Conservation (phyloP, 2,113 vertebrate species). For the Desmodus rotundus region DNA sequence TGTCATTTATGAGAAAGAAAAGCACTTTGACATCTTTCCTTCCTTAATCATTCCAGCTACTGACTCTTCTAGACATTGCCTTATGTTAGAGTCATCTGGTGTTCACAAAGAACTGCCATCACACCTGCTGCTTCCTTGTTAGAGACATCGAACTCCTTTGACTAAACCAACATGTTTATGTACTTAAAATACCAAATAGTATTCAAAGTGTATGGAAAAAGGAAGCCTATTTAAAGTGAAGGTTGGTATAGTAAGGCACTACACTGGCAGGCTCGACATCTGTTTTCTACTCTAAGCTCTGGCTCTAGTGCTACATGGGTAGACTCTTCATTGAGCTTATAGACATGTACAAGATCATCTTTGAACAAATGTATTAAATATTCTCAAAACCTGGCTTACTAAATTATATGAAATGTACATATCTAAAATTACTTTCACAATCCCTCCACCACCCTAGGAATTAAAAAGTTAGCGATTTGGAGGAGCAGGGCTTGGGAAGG, state of each 20-base stretch:
- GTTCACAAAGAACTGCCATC: background rate
- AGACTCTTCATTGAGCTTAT: background rate
- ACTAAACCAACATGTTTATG: background rate
- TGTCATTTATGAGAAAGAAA: background rate
- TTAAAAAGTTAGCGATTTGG: background rate
- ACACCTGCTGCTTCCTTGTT: background rate
- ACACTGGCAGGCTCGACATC: rapidly evolving
- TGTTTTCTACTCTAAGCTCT: background rate
- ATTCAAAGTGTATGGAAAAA: background rate
- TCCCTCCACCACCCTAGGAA: background rate
- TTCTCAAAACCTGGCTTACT: background rate
- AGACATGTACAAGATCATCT: background rate
- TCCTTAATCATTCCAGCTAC: background rate
- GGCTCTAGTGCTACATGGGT: background rate
- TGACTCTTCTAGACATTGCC: background rate
- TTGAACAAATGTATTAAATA: background rate
- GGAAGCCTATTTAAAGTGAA: background rate
- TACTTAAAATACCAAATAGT: conserved; percentile 26
- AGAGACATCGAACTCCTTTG: background rate
- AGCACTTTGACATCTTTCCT: background rate
- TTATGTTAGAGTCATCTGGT: background rate
- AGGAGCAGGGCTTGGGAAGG: background rate
- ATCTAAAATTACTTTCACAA: background rate
- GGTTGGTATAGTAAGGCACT: background rate
- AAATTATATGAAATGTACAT: background rate